phyloP scores from a whole-genome alignment of 37 sponge, comb jelly and placozoan species.

The Beroe ovata region DNA sequence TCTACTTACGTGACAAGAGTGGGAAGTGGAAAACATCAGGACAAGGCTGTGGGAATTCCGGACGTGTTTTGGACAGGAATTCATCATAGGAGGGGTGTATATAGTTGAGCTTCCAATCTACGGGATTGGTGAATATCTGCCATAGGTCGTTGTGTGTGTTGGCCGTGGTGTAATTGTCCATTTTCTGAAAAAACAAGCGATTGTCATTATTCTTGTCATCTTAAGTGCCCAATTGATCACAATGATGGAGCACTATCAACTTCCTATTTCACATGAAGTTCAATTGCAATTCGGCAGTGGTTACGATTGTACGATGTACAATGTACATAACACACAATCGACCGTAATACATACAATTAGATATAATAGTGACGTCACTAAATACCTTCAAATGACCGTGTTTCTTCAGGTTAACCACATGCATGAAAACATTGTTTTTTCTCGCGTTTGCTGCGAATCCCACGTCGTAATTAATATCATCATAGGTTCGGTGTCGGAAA shows the following conservation, averaged over 20 bases:
- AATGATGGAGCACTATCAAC: no score
- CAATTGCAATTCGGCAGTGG: no score
- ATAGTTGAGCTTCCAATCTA: constrained; percentile 66
- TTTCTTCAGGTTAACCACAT: constrained; percentile 40
- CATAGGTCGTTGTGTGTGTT: constrained; percentile 90
- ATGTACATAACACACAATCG: no score
- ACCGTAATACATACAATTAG: no score
- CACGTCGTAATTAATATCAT: constrained; percentile 55
- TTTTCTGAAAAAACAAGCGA: no score
- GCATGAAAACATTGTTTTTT: constrained; percentile 11
- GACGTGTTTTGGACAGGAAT: not conserved
- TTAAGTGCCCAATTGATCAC: no score
- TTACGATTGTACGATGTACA: no score
- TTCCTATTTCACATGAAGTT: no score
- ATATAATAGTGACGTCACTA: no score
- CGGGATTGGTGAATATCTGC: constrained; percentile 78
- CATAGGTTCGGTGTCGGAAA: not conserved
- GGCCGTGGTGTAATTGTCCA: constrained; percentile 72
- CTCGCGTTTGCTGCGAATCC: constrained; percentile 20
- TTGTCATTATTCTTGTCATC: no score
- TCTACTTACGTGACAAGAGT: constrained; percentile 79
- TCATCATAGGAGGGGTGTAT: constrained; percentile 42
- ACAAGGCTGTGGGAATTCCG: constrained; percentile 78
- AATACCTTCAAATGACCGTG: constrained; percentile 63
- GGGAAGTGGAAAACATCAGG: constrained; percentile 96